Evolutionary conservation across 2,113 vertebrate species (phyloP), one percentile per base, ranked within the genome.

Genomic region (Lipotes vexillifer): DNA sequence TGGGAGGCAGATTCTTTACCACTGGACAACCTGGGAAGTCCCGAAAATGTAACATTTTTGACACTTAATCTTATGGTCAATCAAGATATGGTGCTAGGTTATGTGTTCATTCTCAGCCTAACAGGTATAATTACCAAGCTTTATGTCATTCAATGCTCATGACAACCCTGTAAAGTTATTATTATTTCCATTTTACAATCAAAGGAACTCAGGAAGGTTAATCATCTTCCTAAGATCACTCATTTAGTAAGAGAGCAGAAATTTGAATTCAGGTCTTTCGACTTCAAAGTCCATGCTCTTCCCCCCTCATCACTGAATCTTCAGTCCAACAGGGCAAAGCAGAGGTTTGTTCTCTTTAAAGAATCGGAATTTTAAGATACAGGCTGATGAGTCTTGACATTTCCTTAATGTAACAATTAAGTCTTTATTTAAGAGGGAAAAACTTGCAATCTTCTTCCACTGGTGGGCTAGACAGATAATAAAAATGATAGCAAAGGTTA

Each of bases 401-500:
- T 96, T 90, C 84, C 92, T 96, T 97, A 97, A 95, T 96, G 75
- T 96, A 90, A 93, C 92, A 92, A 94, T 96, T 97, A 97, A 91
- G 88, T 95, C 91, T 95, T 95, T 95, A 97, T 94, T 97, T 96
- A 97, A 96, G 57, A 91, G 87, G 85, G 96, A 96, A 96, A 65
- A 94, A 94, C 36, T 80, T 88, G 92, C 17, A 65, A 71, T 96
- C 97, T 95, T 95, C 89, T 96, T 95, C 90, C 85, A 88, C 46
- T 90, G 96, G 88, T 96, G 66, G 87, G 71, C 90, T 61, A 90
- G 85, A 95, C 57, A 92, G 93, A 97, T 96, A 97, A 97, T 96
- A 97, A 97, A 93, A 96, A 97, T 90, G 96, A 94, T 95, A 86
- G 95, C 77, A 97, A 96, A 96, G 85, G 77, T 96, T 97, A 97